Percentiles rank a stretch among this genome's conserved stretches.
Evolutionary conservation across 2,797 vertebrate species (phyloP).

Genomic region (Allochrocebus solatus): DNA sequence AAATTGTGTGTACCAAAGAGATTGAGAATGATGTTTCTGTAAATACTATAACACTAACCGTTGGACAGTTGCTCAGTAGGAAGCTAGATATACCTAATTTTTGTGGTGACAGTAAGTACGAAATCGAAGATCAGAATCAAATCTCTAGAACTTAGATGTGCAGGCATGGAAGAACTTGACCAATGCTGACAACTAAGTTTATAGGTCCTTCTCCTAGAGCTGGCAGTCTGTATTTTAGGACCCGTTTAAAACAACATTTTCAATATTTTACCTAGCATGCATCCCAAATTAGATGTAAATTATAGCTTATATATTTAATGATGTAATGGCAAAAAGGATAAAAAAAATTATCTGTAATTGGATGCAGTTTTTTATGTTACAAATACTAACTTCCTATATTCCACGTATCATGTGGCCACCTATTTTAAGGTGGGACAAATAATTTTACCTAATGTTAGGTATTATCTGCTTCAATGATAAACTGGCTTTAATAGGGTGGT

Average conservation of each 20-base stretch:
- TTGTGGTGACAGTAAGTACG: neutral
- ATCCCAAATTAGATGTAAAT: neutral
- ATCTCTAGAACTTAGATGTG: neutral
- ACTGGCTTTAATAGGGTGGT: neutral
- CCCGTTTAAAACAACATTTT: neutral
- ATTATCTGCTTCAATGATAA: neutral
- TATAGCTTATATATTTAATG: neutral
- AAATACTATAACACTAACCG: neutral
- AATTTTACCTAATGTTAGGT: neutral
- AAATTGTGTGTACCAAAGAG: neutral
- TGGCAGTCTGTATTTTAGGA: neutral
- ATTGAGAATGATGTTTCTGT: neutral
- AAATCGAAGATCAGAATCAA: neutral
- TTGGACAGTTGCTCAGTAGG: neutral
- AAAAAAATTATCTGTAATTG: neutral
- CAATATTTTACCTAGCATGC: neutral
- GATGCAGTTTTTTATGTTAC: neutral
- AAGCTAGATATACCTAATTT: neutral
- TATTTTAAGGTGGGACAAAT: neutral
- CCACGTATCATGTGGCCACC: neutral
- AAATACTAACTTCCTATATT: neutral
- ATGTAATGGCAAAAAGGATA: neutral
- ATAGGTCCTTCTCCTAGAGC: neutral
- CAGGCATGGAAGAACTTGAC: neutral
- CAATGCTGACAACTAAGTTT: neutral